These are phyloP conservation scores for Zaprionus tsacasi DNA, from an alignment of 1,140 invertebrate genomes.

Conservation along the genomic window DNA sequence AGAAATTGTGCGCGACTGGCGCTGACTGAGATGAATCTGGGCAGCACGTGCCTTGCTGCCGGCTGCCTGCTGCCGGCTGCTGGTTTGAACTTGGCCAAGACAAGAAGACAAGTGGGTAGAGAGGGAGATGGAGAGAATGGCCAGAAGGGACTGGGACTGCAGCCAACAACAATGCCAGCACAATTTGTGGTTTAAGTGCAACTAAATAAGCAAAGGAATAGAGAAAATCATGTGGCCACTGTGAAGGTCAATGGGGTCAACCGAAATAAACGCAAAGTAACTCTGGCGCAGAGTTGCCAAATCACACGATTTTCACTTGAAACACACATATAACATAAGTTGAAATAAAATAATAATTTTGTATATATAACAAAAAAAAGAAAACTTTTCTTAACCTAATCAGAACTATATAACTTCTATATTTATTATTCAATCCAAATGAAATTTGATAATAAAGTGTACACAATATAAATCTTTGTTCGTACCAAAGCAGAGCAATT, in stretches of 20 bases:
- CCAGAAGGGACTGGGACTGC: not conserved
- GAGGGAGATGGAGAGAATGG: not conserved
- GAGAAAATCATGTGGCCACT: conserved; percentile 6
- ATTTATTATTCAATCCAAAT: no score
- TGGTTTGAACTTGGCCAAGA: conserved; percentile 62
- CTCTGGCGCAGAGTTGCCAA: no score
- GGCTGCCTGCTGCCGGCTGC: conserved; percentile 27
- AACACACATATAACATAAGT: no score
- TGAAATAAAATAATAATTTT: no score
- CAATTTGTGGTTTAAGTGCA: conserved; percentile 44
- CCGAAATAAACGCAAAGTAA: not conserved
- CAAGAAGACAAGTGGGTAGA: not conserved
- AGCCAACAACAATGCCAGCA: conserved; percentile 32
- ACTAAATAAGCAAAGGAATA: conserved; percentile 27
- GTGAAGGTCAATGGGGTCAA: conserved; percentile 5
- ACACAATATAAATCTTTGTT: no score
- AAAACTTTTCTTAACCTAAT: no score
- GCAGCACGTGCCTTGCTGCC: conserved; percentile 63
- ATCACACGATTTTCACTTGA: no score
- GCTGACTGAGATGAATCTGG: conserved; percentile 76
- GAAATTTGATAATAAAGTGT: no score
- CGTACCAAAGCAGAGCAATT: no score
- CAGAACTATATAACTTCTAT: no score
- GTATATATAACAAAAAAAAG: no score
- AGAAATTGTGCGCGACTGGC: conserved; percentile 69